A percentile compares a stretch with the other conserved stretches of the same genome.
phyloP scores from a whole-genome alignment of 2,888 invertebrate genomes.

The Nomada fucata region DNA sequence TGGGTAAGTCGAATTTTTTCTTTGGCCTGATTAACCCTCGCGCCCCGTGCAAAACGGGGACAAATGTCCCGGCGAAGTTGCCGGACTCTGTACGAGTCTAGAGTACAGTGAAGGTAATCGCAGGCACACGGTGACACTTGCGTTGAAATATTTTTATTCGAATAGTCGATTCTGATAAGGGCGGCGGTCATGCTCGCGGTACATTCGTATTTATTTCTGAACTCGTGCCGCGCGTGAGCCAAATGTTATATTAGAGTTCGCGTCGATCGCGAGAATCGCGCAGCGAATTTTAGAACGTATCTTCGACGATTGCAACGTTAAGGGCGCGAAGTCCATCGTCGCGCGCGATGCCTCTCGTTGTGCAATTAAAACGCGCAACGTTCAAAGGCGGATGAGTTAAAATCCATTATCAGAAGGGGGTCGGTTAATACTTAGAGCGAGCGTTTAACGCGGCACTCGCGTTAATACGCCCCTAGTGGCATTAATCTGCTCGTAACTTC shows the following conservation, averaged over 20 bases:
- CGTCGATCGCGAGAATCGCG: neutral
- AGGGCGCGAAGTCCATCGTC: neutral
- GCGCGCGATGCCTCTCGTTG: neutral
- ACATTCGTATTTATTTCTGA: neutral
- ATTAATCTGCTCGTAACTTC: constrained; percentile 46
- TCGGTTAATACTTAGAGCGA: constrained; percentile 22
- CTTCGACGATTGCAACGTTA: constrained; percentile 7
- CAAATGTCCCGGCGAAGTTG: no score
- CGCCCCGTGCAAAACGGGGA: no score
- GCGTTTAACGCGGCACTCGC: constrained; percentile 24
- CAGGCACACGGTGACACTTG: no score
- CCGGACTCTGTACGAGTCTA: no score
- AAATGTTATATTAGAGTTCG: neutral
- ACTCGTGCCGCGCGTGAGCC: neutral
- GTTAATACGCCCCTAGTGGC: constrained; percentile 29
- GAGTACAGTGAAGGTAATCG: no score
- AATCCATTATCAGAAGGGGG: constrained; percentile 22
- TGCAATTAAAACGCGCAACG: constrained; percentile 26
- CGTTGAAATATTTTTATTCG: no score
- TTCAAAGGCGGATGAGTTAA: constrained; percentile 26
- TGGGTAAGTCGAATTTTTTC: constrained; percentile 90
- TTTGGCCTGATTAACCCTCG: no score
- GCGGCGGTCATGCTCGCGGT: neutral
- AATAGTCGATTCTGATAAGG: neutral
- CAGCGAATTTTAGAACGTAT: constrained; percentile 4